A percentile compares a stretch with the other conserved stretches of the same genome.
Conservation (phyloP, 2,113 vertebrate genomes). For the Semnornis frantzii region DNA sequence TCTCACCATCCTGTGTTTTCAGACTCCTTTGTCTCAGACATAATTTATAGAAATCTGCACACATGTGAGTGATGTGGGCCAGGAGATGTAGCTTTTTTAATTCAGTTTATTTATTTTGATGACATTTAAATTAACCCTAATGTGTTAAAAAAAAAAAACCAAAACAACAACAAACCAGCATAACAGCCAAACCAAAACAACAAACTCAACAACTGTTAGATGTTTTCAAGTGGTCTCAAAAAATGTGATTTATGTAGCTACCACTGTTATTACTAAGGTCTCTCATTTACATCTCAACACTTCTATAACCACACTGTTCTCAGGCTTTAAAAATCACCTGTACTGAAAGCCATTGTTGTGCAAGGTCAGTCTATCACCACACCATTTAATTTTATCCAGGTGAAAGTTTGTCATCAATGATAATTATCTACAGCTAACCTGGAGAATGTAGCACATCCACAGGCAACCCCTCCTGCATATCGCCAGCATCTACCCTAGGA, state of each 20-base stretch:
- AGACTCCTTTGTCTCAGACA: not conserved
- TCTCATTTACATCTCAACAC: not conserved
- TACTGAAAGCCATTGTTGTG: not conserved
- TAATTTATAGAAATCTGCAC: not conserved
- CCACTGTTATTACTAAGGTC: not conserved
- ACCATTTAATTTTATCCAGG: not conserved
- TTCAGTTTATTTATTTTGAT: not conserved
- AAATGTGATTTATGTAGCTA: not conserved
- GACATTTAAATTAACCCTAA: not conserved
- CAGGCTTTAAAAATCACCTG: not conserved
- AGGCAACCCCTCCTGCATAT: not conserved
- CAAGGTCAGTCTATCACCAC: not conserved
- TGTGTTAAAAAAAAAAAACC: not conserved
- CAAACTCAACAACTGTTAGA: not conserved
- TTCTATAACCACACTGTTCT: not conserved
- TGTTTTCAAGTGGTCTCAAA: not conserved
- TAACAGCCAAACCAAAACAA: not conserved
- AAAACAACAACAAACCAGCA: not conserved
- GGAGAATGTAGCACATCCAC: not conserved
- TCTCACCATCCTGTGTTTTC: not conserved
- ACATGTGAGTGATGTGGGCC: rapidly evolving
- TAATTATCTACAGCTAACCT: not conserved
- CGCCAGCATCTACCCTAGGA: not conserved
- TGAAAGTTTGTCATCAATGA: not conserved
- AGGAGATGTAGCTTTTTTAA: not conserved